Evolutionary conservation across 2,888 invertebrate genomes (phyloP).

Genomic region (Chydorus sphaericus): DNA sequence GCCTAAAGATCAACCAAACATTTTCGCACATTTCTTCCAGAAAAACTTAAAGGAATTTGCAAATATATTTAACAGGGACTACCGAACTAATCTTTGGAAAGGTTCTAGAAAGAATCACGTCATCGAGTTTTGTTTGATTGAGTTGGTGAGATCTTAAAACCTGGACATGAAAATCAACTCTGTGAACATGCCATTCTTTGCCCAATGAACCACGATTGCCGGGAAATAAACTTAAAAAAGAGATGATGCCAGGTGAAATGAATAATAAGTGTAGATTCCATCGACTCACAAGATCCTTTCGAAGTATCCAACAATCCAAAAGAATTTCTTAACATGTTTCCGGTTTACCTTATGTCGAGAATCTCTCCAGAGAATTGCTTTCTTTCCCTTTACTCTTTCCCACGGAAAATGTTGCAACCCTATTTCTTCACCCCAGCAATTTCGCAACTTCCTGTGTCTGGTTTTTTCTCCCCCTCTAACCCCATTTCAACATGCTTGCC

Average conservation of each 20-base stretch:
- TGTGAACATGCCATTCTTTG: neutral
- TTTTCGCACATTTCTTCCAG: neutral
- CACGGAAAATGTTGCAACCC: conserved; percentile 19
- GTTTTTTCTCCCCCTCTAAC: too few species aligned
- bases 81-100: neutral
- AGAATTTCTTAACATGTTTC: conserved; percentile 19
- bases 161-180: neutral
- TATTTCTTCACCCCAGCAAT: conserved; percentile 20
- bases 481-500: too few species aligned
- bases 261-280: conserved; percentile 16
- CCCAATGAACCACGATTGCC: neutral
- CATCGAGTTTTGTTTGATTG: neutral
- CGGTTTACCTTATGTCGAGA: conserved; percentile 18
- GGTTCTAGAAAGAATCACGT: neutral
- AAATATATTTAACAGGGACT: neutral
- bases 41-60: neutral
- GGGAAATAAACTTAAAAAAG: neutral
- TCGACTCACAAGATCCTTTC: conserved; percentile 5
- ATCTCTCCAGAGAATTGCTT: conserved; percentile 15
- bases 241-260: neutral
- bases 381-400: too few species aligned
- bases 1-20: neutral
- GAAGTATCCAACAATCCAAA: conserved; percentile 14
- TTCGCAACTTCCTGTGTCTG: too few species aligned
- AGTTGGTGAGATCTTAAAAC: neutral